Base-by-base conservation (phyloP, 2,113 vertebrate genomes). In the Ophiodon elongatus region DNA sequence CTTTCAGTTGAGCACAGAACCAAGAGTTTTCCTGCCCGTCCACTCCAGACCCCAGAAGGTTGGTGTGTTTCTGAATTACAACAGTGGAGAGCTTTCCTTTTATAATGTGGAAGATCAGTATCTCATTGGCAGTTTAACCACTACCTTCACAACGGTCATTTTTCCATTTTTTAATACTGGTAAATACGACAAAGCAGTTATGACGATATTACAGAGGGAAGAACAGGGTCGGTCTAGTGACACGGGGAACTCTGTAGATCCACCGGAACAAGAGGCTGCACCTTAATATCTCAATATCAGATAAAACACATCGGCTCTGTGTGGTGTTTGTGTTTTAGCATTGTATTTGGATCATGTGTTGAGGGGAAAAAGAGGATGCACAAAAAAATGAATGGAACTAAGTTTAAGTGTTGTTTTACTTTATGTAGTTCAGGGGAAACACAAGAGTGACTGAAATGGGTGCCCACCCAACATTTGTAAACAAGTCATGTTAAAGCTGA, bases 101-200 rank as follows among this genome's bases (percentile, higher is more conserved):
- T 93, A 93, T 64, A 56, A 90, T 27, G 89, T 89, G 1, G 75
- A 83, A 0, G 0, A 79, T 0, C 0, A 67, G 1, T 19, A 27
- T 45, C 60, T 75, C 25, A 89, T 95, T n/a, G 74, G 81, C 3
- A 89, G 76, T 29, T 62, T 95, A 0, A n/a, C 0, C 0, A 2
- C 8, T 3, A 19, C 0, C 1, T 93, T 94, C 64, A 35, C 1
- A 0, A 69, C 23, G 1, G 6, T 79, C 0, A 60, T 95, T 5
- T 91, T 88, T 77, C 94, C 95, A 19, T 50, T 95, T 11, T 95
- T 95, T 73, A 94, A 94, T 71, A 93, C 95, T 59, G 90, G 93
- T 0, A 76, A 19, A 75, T 35, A 57, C 9, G 93, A 95, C 23
- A 0, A 0, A 0, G 0, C 0, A 37, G 0, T 3, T 2, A 74